A percentile compares a stretch with the other conserved stretches of the same genome.
Conservation (phyloP, 2,888 invertebrate species). For the Argyresthia albistria region DNA sequence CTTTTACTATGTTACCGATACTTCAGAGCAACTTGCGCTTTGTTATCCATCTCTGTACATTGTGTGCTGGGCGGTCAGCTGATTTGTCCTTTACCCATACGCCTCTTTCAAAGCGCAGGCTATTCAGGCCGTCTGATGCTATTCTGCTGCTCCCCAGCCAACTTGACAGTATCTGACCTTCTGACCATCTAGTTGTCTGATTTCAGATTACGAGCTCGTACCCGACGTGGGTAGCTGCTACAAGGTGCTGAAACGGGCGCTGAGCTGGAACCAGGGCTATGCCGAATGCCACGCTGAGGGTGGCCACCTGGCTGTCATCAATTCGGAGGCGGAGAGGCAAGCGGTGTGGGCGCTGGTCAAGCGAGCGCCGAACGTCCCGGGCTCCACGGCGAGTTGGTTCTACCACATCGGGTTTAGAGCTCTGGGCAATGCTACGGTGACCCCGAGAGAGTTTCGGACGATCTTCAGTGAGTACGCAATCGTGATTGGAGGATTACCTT, state of each 20-base stretch:
- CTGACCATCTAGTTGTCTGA: too few species aligned
- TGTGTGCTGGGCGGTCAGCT: too few species aligned
- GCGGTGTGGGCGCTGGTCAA: slow-evolving; percentile 24
- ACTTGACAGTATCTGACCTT: too few species aligned
- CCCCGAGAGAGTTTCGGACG: slow-evolving; percentile 34
- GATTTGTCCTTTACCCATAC: too few species aligned
- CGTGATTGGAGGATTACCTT: too few species aligned
- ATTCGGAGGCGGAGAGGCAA: slow-evolving; percentile 24
- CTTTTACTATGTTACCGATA: too few species aligned
- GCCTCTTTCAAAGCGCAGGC: too few species aligned
- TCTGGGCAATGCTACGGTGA: slow-evolving; percentile 16
- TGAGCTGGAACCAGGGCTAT: slow-evolving; percentile 42
- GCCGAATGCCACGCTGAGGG: slow-evolving; percentile 34
- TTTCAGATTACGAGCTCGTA: slow-evolving; percentile 31
- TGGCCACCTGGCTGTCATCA: slow-evolving; percentile 28
- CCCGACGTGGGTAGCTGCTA: slow-evolving; percentile 31
- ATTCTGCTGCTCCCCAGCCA: too few species aligned
- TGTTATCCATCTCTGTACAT: too few species aligned
- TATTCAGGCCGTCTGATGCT: too few species aligned
- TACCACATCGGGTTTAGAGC: slow-evolving; percentile 42
- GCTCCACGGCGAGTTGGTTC: slow-evolving; percentile 21
- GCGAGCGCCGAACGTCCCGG: slow-evolving; percentile 5
- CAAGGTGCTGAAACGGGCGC: slow-evolving; percentile 23
- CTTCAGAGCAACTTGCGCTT: too few species aligned
- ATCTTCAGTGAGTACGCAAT: slow-evolving; percentile 40